Evolutionary conservation across 2,797 vertebrate species (phyloP).

Genomic region (Poecilia wingei): DNA sequence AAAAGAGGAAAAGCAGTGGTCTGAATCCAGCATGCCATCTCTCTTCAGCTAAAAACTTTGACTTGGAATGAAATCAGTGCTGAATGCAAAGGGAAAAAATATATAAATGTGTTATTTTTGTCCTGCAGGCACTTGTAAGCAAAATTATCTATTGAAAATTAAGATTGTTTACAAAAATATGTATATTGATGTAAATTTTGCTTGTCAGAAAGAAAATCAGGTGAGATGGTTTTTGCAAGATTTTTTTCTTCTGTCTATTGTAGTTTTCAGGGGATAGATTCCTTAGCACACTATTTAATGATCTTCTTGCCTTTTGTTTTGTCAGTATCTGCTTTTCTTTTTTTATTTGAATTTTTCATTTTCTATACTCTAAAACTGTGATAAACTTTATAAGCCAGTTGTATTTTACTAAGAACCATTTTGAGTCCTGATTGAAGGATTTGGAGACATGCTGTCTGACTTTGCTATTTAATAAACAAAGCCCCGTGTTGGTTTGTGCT

Average conservation of each 20-base stretch:
- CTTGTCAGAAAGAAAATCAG: conserved; percentile 69
- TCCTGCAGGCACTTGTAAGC: conserved; percentile 92
- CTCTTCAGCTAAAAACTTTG: conserved; percentile 52
- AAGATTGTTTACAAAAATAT: conserved; percentile 92
- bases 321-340: conserved; percentile 79
- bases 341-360: conserved; percentile 87
- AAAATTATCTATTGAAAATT: conserved; percentile 82
- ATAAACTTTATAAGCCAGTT: conserved; percentile 95
- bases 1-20: conserved; percentile 16
- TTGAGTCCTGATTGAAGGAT: conserved; percentile 88
- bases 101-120: conserved; percentile 84
- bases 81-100: conserved; percentile 69
- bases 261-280: conserved; percentile 87
- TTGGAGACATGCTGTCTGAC: conserved; percentile 85
- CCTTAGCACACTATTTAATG: conserved; percentile 86
- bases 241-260: conserved; percentile 75
- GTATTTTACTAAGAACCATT: conserved; percentile 96
- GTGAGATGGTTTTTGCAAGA: conserved; percentile 72
- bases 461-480: conserved; percentile 98
- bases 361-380: conserved; percentile 97
- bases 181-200: conserved; percentile 94
- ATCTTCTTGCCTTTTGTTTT: conserved; percentile 82
- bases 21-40: conserved; percentile 64
- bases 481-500: conserved; percentile 54
- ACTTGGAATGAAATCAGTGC: conserved; percentile 47